phyloP scores from a whole-genome alignment of 2,113 vertebrate species.

The Manacus vitellinus region DNA sequence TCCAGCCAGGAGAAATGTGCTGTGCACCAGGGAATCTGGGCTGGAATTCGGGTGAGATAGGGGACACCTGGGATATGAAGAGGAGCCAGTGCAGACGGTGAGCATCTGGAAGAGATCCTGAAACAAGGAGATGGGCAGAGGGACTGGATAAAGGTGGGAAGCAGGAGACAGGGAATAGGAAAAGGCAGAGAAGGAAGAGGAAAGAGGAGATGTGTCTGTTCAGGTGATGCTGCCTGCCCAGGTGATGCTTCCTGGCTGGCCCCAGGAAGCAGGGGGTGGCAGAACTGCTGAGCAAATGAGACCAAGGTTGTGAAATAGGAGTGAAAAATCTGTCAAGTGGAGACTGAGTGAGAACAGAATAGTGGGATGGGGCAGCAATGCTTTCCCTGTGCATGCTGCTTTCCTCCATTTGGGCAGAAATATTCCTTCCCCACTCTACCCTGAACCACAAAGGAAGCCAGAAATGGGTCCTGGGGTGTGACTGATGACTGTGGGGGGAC shows the following conservation, averaged over 20 bases:
- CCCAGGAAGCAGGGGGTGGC: background rate
- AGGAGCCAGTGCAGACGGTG: background rate
- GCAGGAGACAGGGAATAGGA: background rate
- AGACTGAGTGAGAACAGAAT: background rate
- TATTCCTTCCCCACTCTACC: background rate
- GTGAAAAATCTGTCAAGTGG: background rate
- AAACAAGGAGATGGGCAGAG: background rate
- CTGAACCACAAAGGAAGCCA: background rate
- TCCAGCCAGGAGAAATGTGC: background rate
- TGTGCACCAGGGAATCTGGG: background rate
- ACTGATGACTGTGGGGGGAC: background rate
- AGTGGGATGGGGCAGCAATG: accelerated
- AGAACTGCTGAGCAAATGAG: background rate
- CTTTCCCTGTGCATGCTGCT: background rate
- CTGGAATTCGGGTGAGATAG: background rate
- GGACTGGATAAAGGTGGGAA: background rate
- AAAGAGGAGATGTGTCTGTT: background rate
- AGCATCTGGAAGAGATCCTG: background rate
- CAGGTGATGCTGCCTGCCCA: background rate
- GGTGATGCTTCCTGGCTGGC: background rate
- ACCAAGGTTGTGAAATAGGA: background rate
- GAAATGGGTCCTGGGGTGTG: background rate
- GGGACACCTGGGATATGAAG: accelerated
- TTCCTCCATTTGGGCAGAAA: background rate
- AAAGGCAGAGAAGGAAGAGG: background rate